phyloP scores from a whole-genome alignment of 2,888 invertebrate genomes.

The Nysson spinosus region DNA sequence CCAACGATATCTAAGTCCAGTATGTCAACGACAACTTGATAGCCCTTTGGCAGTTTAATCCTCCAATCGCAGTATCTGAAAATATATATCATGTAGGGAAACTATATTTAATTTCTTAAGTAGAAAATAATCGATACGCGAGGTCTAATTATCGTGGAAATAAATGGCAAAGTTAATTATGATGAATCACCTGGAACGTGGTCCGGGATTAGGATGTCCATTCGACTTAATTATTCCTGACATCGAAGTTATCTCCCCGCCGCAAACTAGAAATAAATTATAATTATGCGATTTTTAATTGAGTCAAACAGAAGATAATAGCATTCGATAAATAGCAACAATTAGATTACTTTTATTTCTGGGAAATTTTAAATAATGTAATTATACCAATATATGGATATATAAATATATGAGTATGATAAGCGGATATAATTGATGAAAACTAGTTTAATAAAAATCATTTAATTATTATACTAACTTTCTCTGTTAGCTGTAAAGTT shows the following conservation, averaged over 20 bases:
- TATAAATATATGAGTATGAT: too few relatives aligned
- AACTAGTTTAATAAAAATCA: too few relatives aligned
- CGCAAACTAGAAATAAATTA: slow-evolving; percentile 81
- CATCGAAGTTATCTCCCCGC: slow-evolving; percentile 81
- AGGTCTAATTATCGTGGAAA: too few relatives aligned
- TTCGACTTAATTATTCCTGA: slow-evolving; percentile 85
- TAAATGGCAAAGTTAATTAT: background rate
- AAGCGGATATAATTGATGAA: too few relatives aligned
- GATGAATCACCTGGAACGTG: slow-evolving; percentile 50
- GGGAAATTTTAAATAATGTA: too few relatives aligned
- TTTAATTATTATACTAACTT: slow-evolving; percentile 66
- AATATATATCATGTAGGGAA: too few relatives aligned
- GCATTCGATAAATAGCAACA: too few relatives aligned
- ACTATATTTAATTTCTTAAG: too few relatives aligned
- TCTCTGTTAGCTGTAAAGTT: slow-evolving; percentile 80
- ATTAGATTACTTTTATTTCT: too few relatives aligned
- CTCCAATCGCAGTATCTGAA: slow-evolving; percentile 83
- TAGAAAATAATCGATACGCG: too few relatives aligned
- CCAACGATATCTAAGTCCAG: slow-evolving; percentile 80
- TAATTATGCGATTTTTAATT: slow-evolving; percentile 1
- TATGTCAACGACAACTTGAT: slow-evolving; percentile 82
- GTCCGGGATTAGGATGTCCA: slow-evolving; percentile 82
- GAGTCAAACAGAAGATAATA: too few relatives aligned
- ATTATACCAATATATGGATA: too few relatives aligned
- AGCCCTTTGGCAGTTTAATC: slow-evolving; percentile 83